These are phyloP conservation scores for Adrianichthys oophorus DNA, from an alignment of 2,797 vertebrate species.

Conservation along the genomic window DNA sequence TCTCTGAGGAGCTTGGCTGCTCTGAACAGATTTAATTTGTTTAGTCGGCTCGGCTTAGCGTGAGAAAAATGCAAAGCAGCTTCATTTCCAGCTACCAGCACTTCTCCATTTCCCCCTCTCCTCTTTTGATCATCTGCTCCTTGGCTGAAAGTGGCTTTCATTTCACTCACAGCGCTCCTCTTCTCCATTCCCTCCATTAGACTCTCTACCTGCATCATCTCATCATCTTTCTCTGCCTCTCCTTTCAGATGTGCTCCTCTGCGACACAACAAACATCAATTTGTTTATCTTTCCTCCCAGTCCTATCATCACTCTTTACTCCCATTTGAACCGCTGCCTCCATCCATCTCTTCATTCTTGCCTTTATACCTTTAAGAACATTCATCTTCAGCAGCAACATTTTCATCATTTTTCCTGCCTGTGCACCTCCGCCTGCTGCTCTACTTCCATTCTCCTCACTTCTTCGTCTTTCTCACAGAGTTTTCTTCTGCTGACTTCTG, in stretches of 20 bases:
- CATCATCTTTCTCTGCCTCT: constrained; percentile 9
- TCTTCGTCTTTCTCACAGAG: not conserved
- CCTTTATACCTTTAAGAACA: not conserved
- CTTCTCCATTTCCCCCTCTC: constrained; percentile 29
- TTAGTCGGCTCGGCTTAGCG: constrained; percentile 26
- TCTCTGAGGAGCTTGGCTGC: constrained; percentile 4
- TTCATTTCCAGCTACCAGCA: constrained; percentile 8
- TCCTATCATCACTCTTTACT: constrained; percentile 4
- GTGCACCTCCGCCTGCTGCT: not conserved
- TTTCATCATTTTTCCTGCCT: not conserved
- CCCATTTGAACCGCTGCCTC: constrained; percentile 3
- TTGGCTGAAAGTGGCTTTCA: constrained; percentile 23
- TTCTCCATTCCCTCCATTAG: constrained; percentile 14
- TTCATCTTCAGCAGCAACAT: constrained; percentile 1
- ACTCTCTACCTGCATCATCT: constrained; percentile 15
- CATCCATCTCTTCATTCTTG: constrained; percentile 17
- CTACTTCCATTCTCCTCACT: not conserved
- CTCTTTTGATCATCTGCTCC: constrained; percentile 22
- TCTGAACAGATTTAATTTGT: constrained; percentile 44
- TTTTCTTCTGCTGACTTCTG: not conserved
- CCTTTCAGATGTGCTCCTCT: constrained; percentile 3
- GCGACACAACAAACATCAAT: constrained; percentile 3
- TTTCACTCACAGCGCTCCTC: constrained; percentile 17
- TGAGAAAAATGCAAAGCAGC: constrained; percentile 44
- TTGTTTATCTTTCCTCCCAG: constrained; percentile 1